Percentiles rank a stretch among this genome's conserved stretches.
Evolutionary conservation across 2,113 vertebrate species (phyloP).

Genomic region (Atlantisia rogersi): DNA sequence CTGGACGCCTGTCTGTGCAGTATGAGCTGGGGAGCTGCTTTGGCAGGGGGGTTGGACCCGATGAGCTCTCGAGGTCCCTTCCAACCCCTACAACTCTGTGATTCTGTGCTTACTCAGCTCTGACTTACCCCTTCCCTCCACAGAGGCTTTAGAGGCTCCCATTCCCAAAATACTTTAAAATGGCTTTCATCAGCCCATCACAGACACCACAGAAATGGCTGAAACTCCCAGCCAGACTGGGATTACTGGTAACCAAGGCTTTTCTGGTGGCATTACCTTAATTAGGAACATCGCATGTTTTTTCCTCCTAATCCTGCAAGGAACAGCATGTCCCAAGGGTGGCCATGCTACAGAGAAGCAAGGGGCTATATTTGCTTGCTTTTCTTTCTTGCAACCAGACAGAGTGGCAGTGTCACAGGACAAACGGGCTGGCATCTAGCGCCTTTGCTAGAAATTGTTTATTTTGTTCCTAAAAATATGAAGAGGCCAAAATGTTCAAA

Average conservation of each 20-base stretch:
- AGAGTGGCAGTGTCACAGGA: not conserved
- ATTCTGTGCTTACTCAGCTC: not conserved
- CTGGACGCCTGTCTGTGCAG: too few species aligned
- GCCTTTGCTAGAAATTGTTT: constrained; percentile 38
- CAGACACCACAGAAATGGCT: not conserved
- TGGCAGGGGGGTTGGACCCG: too few species aligned
- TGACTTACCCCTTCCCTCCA: not conserved
- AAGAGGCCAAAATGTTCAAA: constrained; percentile 18
- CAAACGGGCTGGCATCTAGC: not conserved
- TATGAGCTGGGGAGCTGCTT: too few species aligned
- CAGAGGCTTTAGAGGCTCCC: not conserved
- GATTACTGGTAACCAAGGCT: not conserved
- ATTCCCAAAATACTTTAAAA: not conserved
- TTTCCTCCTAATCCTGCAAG: not conserved
- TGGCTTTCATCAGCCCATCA: not conserved
- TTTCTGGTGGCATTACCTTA: constrained; percentile 23
- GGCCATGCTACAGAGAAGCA: not conserved
- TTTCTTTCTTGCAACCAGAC: constrained; percentile 3
- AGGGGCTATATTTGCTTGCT: not conserved
- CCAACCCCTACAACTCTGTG: too few species aligned
- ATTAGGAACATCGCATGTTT: not conserved
- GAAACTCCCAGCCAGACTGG: not conserved
- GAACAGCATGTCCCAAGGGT: constrained; percentile 10
- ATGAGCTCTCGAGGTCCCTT: too few species aligned
- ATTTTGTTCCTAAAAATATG: constrained; percentile 52